Evolutionary conservation across 2,797 vertebrate species (phyloP).

Genomic region (Poliocrania exsul): DNA sequence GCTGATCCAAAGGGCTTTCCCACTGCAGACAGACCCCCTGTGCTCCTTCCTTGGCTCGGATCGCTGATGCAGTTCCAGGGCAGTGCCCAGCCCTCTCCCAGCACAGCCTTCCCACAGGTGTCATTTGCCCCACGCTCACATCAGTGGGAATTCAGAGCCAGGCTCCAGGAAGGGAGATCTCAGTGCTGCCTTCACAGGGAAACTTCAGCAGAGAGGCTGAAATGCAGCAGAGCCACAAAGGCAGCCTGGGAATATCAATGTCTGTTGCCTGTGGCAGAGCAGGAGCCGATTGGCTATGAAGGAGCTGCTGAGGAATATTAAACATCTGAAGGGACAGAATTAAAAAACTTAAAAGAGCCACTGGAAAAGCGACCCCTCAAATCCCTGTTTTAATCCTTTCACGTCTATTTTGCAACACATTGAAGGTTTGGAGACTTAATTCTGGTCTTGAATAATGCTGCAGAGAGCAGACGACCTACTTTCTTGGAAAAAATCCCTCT

Average conservation of each 20-base stretch:
- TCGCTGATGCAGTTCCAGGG: neutral
- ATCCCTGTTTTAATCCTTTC: neutral
- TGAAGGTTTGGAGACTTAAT: slow-evolving; percentile 16
- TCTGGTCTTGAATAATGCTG: slow-evolving; percentile 1
- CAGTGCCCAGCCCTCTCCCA: neutral
- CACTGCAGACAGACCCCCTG: neutral
- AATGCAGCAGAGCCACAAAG: neutral
- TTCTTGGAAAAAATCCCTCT: neutral
- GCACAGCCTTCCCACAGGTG: neutral
- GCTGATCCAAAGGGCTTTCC: neutral
- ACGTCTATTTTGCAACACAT: neutral
- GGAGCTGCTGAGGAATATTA: neutral
- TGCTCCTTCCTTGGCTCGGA: neutral
- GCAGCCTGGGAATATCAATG: slow-evolving; percentile 18
- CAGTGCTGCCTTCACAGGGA: neutral
- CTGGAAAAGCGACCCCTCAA: neutral
- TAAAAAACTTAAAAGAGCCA: slow-evolving; percentile 25
- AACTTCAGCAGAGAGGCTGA: slow-evolving; percentile 39
- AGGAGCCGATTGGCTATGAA: slow-evolving; percentile 53
- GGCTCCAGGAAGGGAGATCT: neutral
- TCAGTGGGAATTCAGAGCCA: neutral
- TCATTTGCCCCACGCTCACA: neutral
- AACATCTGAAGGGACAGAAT: neutral
- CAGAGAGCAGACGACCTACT: slow-evolving; percentile 42
- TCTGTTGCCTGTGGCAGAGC: slow-evolving; percentile 14